Conservation (phyloP, 1,140 invertebrate genomes). For the Eumeta japonica region DNA sequence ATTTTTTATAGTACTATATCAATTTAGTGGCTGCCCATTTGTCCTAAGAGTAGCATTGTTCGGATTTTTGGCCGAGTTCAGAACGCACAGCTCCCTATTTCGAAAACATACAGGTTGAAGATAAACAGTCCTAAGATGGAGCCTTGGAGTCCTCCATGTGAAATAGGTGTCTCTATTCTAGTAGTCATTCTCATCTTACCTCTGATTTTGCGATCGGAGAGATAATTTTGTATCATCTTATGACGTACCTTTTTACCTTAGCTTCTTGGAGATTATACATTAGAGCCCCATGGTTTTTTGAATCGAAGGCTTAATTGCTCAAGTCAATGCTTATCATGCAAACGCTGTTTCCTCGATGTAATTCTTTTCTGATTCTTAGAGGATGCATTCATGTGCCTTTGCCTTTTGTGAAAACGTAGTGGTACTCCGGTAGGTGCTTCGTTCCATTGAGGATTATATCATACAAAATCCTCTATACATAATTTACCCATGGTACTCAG, state of each 20-base stretch:
- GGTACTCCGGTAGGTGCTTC: conserved; percentile 1
- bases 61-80: too few species aligned
- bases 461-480: too few species aligned
- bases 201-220: neutral
- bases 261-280: conserved; percentile 4
- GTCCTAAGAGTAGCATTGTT: too few species aligned
- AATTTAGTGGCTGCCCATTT: too few species aligned
- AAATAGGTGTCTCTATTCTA: neutral
- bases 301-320: conserved; percentile 6
- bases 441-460: neutral
- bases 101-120: conserved; percentile 7
- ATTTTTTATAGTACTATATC: too few species aligned
- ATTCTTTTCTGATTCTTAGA: conserved; percentile 3
- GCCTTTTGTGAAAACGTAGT: conserved; percentile 3
- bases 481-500: conserved; percentile 6
- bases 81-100: too few species aligned
- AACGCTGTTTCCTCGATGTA: conserved; percentile 1
- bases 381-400: conserved; percentile 5
- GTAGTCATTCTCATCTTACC: conserved; percentile 6
- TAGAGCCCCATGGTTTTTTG: conserved; percentile 6
- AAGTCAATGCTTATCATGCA: conserved; percentile 7
- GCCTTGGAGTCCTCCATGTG: conserved; percentile 7
- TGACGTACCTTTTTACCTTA: conserved; percentile 3
- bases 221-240: conserved; percentile 10
- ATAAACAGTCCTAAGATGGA: conserved; percentile 6